Evolutionary conservation across 2,888 invertebrate genomes (phyloP).

Genomic region (Ennomos erosarius): DNA sequence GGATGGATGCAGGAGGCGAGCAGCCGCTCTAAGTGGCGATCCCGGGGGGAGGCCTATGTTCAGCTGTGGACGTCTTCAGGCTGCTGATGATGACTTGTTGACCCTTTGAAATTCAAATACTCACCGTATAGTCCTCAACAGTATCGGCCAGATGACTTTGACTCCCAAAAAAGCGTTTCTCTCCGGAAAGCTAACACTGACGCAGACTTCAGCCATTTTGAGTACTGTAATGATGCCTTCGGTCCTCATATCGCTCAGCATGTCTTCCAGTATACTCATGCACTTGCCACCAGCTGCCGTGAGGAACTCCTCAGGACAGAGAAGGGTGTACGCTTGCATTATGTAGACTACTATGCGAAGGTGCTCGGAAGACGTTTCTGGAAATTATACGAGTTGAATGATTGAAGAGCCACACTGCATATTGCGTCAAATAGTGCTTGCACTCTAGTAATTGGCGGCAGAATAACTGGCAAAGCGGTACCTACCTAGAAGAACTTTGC

Average conservation of each 20-base stretch:
- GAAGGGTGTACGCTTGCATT: constrained; percentile 92
- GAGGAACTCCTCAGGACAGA: constrained; percentile 92
- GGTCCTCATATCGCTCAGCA: constrained; percentile 90
- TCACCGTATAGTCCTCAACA: constrained; percentile 74
- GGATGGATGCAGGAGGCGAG: too few species aligned
- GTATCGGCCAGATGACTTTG: constrained; percentile 78
- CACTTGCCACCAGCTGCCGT: constrained; percentile 89
- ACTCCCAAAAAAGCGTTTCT: constrained; percentile 89
- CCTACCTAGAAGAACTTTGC: too few species aligned
- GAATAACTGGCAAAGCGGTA: too few species aligned
- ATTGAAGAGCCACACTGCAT: too few species aligned
- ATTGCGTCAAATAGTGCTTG: too few species aligned
- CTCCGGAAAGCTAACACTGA: constrained; percentile 89
- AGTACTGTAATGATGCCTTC: constrained; percentile 87
- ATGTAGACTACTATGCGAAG: constrained; percentile 92
- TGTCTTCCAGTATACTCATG: constrained; percentile 88
- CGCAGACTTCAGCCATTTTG: constrained; percentile 87
- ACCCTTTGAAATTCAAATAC: constrained; percentile 40
- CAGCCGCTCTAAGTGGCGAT: too few species aligned
- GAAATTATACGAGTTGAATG: constrained; percentile 36
- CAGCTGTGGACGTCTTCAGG: too few species aligned
- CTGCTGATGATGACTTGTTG: too few species aligned
- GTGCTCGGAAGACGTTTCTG: constrained; percentile 93
- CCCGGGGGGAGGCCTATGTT: too few species aligned
- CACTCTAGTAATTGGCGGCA: too few species aligned